phyloP scores from a whole-genome alignment of 2,113 vertebrate genomes.

The Nyctereutes procyonoides region DNA sequence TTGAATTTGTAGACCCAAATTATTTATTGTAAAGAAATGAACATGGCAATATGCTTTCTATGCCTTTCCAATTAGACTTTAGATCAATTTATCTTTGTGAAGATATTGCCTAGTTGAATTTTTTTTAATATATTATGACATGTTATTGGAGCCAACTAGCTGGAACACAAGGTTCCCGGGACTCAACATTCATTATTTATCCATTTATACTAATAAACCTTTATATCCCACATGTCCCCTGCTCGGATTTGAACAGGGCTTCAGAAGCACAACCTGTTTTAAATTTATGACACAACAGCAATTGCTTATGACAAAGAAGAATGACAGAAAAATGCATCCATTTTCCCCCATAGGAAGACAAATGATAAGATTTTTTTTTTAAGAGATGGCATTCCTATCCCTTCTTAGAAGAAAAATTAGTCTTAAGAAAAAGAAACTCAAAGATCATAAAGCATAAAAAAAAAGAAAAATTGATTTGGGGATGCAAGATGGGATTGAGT shows the following conservation, averaged over 20 bases:
- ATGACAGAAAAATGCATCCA: slow-evolving; percentile 63
- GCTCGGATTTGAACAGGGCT: slow-evolving; percentile 68
- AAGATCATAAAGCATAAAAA: slow-evolving; percentile 80
- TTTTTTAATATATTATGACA: slow-evolving; percentile 78
- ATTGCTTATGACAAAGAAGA: slow-evolving; percentile 79
- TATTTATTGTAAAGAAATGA: slow-evolving; percentile 83
- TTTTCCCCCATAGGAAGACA: slow-evolving; percentile 72
- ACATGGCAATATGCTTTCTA: slow-evolving; percentile 76
- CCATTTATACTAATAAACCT: slow-evolving; percentile 86
- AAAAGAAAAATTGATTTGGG: slow-evolving; percentile 84
- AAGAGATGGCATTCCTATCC: neutral
- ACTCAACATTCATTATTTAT: slow-evolving; percentile 81
- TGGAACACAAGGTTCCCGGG: slow-evolving; percentile 75
- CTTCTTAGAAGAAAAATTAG: slow-evolving; percentile 81
- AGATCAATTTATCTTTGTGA: slow-evolving; percentile 82
- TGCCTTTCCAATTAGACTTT: slow-evolving; percentile 81
- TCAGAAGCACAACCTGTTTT: slow-evolving; percentile 80
- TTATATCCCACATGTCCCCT: slow-evolving; percentile 79
- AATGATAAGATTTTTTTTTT: slow-evolving; percentile 58
- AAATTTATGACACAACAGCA: slow-evolving; percentile 83
- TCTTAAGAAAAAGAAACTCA: slow-evolving; percentile 80
- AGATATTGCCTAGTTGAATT: slow-evolving; percentile 77
- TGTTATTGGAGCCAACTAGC: slow-evolving; percentile 74
- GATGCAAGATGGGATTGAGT: slow-evolving; percentile 85
- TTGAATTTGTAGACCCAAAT: slow-evolving; percentile 63